Conservation (phyloP, 1,140 invertebrate genomes). For the Danaus plexippus region DNA sequence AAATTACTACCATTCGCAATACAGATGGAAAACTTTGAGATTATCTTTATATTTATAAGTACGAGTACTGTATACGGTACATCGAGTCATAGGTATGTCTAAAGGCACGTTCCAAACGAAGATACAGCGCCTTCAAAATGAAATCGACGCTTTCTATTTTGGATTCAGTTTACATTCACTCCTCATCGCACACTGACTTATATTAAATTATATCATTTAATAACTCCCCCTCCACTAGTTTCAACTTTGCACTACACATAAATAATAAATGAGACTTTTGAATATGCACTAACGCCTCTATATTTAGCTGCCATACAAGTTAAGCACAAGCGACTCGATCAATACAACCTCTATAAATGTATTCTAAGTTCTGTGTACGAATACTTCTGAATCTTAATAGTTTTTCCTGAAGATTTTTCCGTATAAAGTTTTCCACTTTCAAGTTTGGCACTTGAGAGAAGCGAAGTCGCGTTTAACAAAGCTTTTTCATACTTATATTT, state of each 20-base stretch:
- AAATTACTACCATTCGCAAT: no score
- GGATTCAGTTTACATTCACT: conserved; percentile 47
- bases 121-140: conserved; percentile 39
- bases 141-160: conserved; percentile 43
- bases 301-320: no score
- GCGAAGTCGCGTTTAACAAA: conserved; percentile 68
- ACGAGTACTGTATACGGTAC: no score
- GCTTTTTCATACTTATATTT: conserved; percentile 71
- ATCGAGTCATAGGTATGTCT: conserved; percentile 11
- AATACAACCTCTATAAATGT: no score
- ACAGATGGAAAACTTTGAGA: no score
- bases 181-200: conserved; percentile 40
- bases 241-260: no score
- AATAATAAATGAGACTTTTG: no score
- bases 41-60: no score
- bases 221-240: conserved; percentile 30
- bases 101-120: conserved; percentile 34
- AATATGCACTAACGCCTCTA: no score
- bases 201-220: conserved; percentile 63
- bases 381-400: conserved; percentile 67
- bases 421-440: conserved; percentile 70
- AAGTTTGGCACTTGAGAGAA: conserved; percentile 68
- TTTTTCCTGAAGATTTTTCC: conserved; percentile 66
- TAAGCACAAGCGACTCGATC: no score
- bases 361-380: conserved; percentile 32